Conservation (phyloP, 2,888 invertebrate species). For the Himalopsyche japonica region DNA sequence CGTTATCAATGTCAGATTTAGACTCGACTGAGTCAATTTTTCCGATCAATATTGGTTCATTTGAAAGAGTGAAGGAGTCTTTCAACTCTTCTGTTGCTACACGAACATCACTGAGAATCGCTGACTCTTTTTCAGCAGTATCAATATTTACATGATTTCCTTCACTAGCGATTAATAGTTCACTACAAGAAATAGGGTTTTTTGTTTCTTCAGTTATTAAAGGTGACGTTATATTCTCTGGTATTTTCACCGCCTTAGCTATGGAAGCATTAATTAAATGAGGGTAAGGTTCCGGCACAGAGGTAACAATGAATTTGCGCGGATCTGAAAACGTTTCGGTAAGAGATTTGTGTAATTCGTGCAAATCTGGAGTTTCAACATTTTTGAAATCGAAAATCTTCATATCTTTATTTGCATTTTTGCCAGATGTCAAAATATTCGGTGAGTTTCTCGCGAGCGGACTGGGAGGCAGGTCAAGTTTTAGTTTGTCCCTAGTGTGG, state of each 20-base stretch:
- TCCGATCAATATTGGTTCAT: not conserved
- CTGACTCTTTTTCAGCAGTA: not conserved
- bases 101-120: not conserved
- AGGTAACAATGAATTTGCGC: not conserved
- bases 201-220: not conserved
- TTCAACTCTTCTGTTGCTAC: not conserved
- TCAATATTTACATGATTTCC: not conserved
- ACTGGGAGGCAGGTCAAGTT: conserved; percentile 69
- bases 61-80: not conserved
- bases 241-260: not conserved
- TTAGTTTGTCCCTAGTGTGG: conserved; percentile 72
- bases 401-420: conserved; percentile 32
- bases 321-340: not conserved
- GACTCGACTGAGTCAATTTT: not conserved
- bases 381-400: conserved; percentile 39
- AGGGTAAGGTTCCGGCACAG: not conserved
- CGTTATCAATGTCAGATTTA: not conserved
- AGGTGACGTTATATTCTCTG: not conserved
- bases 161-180: not conserved
- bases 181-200: not conserved
- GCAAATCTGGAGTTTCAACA: conserved; percentile 24
- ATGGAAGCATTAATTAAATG: not conserved
- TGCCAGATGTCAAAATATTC: conserved; percentile 54
- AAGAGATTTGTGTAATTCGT: conserved; percentile 13
- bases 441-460: conserved; percentile 57